Evolutionary conservation across 2,797 vertebrate species (phyloP).

Genomic region (Syngnathus acus): DNA sequence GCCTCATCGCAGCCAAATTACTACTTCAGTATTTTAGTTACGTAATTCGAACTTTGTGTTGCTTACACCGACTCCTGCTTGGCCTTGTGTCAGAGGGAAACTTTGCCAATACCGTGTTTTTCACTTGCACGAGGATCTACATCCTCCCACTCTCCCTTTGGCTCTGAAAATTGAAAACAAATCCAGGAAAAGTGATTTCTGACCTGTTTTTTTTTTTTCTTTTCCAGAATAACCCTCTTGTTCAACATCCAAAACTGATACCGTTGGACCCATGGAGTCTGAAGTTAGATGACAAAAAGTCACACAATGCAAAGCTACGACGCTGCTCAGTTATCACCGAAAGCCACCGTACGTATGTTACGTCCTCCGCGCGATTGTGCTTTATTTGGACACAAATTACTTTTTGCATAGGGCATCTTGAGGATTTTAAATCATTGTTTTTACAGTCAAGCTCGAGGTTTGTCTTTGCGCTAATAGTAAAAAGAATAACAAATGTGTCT

Average conservation of each 20-base stretch:
- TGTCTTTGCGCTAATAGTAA: constrained; percentile 34
- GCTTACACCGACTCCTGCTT: constrained; percentile 7
- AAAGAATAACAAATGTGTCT: constrained; percentile 45
- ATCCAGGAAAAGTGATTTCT: constrained; percentile 80
- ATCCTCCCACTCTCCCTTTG: constrained; percentile 63
- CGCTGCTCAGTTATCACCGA: constrained; percentile 41
- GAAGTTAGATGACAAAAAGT: constrained; percentile 44
- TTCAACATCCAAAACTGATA: constrained; percentile 41
- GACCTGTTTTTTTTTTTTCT: constrained; percentile 57
- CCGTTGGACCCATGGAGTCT: neutral
- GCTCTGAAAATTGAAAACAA: constrained; percentile 74
- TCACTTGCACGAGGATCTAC: constrained; percentile 57
- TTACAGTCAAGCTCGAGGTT: constrained; percentile 35
- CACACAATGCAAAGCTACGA: constrained; percentile 8
- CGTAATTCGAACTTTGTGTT: constrained; percentile 14
- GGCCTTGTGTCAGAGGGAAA: constrained; percentile 26
- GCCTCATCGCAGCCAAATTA: neutral
- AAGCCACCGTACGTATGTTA: constrained; percentile 14
- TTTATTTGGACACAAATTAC: constrained; percentile 36
- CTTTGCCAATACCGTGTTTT: constrained; percentile 65
- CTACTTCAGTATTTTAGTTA: constrained; percentile 17
- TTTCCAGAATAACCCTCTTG: constrained; percentile 73
- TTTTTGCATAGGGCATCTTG: constrained; percentile 36
- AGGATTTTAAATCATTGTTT: constrained; percentile 50
- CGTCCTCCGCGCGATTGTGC: constrained; percentile 44